Conservation (phyloP, 1,140 invertebrate genomes). For the Drosophila bipectinata region DNA sequence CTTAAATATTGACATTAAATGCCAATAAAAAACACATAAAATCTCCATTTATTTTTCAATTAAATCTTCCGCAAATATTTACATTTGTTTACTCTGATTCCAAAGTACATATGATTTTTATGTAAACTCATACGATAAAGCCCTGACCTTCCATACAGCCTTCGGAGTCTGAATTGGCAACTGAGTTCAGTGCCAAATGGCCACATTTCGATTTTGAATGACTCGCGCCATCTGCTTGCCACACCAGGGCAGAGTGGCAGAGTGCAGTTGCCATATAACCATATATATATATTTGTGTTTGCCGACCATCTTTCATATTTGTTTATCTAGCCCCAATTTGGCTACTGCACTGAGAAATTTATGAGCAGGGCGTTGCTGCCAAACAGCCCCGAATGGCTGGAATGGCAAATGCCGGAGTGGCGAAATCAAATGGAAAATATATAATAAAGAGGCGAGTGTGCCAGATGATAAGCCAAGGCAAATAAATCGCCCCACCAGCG, state of each 20-base stretch:
- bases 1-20: no score
- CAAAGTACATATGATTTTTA: no score
- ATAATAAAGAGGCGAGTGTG: conserved; percentile 52
- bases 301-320: conserved; percentile 55
- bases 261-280: conserved; percentile 2
- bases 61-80: no score
- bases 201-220: conserved; percentile 6
- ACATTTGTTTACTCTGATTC: no score
- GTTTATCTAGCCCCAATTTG: conserved; percentile 63
- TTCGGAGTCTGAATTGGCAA: conserved; percentile 6
- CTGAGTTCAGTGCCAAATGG: conserved; percentile 10
- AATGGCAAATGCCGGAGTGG: conserved; percentile 43
- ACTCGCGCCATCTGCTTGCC: conserved; percentile 35
- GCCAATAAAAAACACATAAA: no score
- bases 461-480: conserved; percentile 63
- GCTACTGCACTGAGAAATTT: conserved; percentile 58
- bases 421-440: conserved; percentile 43
- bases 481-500: conserved; percentile 48
- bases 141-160: conserved; percentile 32
- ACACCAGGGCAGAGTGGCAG: background rate
- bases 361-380: conserved; percentile 65
- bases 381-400: conserved; percentile 26
- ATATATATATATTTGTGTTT: conserved; percentile 16
- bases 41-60: no score
- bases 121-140: background rate